A percentile compares a stretch with the other conserved stretches of the same genome.
These are phyloP conservation scores for Plutomurus gul DNA, from an alignment of 1,140 invertebrate species.

Conservation along the genomic window DNA sequence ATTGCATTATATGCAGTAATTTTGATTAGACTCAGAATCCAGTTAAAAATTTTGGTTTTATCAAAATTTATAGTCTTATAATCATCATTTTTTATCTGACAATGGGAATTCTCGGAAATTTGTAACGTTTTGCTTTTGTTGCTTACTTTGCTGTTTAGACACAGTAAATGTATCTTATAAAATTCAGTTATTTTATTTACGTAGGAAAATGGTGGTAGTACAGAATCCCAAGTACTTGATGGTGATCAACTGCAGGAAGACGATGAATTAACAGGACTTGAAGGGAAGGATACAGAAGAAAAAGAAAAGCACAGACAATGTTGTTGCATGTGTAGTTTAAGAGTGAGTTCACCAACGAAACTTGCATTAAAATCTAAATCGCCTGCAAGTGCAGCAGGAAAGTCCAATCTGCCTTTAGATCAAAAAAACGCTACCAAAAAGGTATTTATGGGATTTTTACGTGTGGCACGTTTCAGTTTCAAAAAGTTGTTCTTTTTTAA, in stretches of 20 bases:
- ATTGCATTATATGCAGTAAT: not conserved
- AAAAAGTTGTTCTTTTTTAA: not conserved
- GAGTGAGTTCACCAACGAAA: not conserved
- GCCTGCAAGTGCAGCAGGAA: not conserved
- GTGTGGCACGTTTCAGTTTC: not conserved
- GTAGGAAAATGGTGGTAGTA: not conserved
- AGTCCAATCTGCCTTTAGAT: not conserved
- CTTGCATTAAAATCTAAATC: not conserved
- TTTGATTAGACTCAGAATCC: too few relatives aligned
- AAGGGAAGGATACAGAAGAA: not conserved
- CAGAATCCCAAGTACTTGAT: not conserved
- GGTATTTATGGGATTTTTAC: not conserved
- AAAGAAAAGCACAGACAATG: slow-evolving; percentile 14
- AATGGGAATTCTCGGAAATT: too few relatives aligned
- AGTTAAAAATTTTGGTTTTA: too few relatives aligned
- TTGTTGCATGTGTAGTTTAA: slow-evolving; percentile 27
- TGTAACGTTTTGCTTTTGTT: too few relatives aligned
- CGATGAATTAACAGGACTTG: not conserved
- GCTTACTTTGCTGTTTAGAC: too few relatives aligned
- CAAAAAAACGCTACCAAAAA: not conserved
- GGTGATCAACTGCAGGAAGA: not conserved
- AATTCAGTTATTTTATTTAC: too few relatives aligned
- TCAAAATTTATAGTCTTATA: too few relatives aligned
- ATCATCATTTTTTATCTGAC: too few relatives aligned
- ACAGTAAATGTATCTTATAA: too few relatives aligned